Percentiles rank a stretch among this genome's conserved stretches.
Evolutionary conservation across 2,888 invertebrate genomes (phyloP).

Genomic region (Galerucella calmariensis): DNA sequence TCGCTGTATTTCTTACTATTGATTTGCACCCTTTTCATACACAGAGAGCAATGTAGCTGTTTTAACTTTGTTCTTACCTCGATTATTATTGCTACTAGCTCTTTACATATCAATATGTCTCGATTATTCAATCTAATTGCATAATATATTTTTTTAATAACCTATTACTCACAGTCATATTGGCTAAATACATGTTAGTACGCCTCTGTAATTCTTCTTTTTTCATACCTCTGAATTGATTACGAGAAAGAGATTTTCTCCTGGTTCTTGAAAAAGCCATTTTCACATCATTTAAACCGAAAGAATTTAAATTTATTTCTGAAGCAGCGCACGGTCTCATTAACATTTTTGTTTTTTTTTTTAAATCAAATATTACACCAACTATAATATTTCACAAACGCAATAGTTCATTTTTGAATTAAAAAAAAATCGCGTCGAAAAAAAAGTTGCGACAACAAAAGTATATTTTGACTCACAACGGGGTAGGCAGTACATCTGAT

Average conservation of each 20-base stretch:
- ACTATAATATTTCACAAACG: neutral
- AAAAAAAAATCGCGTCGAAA: slow-evolving; percentile 8
- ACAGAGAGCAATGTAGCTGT: no score
- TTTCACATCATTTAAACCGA: slow-evolving; percentile 43
- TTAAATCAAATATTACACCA: neutral
- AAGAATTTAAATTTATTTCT: slow-evolving; percentile 49
- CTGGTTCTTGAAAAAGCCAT: slow-evolving; percentile 43
- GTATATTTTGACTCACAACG: slow-evolving; percentile 44
- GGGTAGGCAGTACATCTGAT: slow-evolving; percentile 46
- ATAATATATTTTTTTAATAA: slow-evolving; percentile 13
- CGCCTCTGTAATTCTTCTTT: slow-evolving; percentile 80
- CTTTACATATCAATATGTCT: no score
- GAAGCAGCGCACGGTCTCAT: slow-evolving; percentile 52
- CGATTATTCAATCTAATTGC: neutral
- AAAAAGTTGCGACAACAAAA: slow-evolving; percentile 28
- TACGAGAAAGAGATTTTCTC: slow-evolving; percentile 69
- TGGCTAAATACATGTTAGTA: slow-evolving; percentile 78
- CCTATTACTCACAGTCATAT: slow-evolving; percentile 80
- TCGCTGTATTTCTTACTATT: no score
- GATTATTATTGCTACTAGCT: no score
- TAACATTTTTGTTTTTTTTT: slow-evolving; percentile 45
- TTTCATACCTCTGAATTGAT: slow-evolving; percentile 81
- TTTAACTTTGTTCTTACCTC: no score
- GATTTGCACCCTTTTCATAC: neutral
- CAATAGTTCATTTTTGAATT: neutral